Evolutionary conservation across 2,888 invertebrate species (phyloP), one percentile per base, ranked within the genome.

Genomic region (Cataglyphis albicans): DNA sequence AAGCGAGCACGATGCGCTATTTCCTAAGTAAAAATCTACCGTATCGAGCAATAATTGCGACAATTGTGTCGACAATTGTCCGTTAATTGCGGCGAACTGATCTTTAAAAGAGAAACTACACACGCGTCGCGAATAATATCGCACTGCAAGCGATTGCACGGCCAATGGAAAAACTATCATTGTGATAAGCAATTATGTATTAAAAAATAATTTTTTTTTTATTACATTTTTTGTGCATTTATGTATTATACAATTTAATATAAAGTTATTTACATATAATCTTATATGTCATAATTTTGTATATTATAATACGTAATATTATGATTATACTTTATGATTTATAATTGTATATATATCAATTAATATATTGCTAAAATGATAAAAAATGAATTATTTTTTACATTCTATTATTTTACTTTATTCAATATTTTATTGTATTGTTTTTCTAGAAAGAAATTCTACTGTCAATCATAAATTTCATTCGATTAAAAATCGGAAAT

Each of bases 1-100:
- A 29, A 1, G 35, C 52, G 48, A 32, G 5, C 21, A 44, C 21
- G 41, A 1, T 44, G 21, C n/a, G 38, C 25, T 57, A 76, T 67
- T 76, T 76, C 68, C 76, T 68, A 41, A 57, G 55, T 76, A 76
- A 76, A 76, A 76, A 76, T 41, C 68, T 41, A 25, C 59, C 32
- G 44, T 44, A 78, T 78, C 78, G 78, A 44, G 59, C 70, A 70
- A 48, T 78, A 48, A 61, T 78, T 59, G 59, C 7, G 44, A 70
- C 44, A 59, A 78, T 78, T 70, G 78, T 41, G 32, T 32, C 35
- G 70, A 32, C 59, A 78, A 78, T 78, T 78, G 18, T 35, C 59
- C 35, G 59, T 72, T 78, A 78, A 78, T 78, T 70, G 78, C 70
- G 78, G 4, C 78, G 32, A 59, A 44, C 59, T 59, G 44, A 70